Evolutionary conservation across 2,113 vertebrate species (phyloP).

Genomic region (Crotophaga sulcirostris): DNA sequence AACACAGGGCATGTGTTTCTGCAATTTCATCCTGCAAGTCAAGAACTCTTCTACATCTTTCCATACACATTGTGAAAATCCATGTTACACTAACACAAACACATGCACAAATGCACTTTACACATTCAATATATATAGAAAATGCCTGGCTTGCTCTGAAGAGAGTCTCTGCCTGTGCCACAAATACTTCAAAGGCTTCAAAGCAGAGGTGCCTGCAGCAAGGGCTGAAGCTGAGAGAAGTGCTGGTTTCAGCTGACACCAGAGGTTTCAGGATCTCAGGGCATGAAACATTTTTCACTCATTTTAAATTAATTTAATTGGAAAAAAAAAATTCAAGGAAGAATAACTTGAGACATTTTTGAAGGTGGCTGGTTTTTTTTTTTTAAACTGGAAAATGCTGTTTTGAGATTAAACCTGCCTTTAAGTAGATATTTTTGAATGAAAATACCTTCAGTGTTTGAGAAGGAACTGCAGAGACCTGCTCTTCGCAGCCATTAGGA

Average conservation of each 20-base stretch:
- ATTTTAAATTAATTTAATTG: conserved; percentile 57
- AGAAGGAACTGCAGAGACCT: background rate
- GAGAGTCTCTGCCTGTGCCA: conserved; percentile 3
- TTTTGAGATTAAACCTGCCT: background rate
- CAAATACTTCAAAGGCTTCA: conserved; percentile 64
- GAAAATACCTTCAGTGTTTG: background rate
- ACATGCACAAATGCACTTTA: background rate
- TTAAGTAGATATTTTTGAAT: background rate
- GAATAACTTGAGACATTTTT: background rate
- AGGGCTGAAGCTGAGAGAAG: conserved; percentile 21
- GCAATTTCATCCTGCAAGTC: background rate
- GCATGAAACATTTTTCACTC: conserved; percentile 28
- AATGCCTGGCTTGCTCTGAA: background rate
- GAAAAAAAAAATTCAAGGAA: background rate
- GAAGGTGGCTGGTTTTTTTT: background rate
- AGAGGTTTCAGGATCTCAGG: conserved; percentile 43
- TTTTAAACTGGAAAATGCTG: background rate
- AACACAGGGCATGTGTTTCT: rapidly evolving
- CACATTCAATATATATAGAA: background rate
- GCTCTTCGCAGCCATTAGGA: background rate
- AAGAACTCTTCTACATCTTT: background rate
- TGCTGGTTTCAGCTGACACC: conserved; percentile 16
- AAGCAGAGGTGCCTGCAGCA: conserved; percentile 42
- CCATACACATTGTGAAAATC: background rate
- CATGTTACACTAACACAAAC: background rate